Evolutionary conservation across 2,888 invertebrate species (phyloP), one percentile per base, ranked within the genome.

Genomic region (Acrobasis consociella): DNA sequence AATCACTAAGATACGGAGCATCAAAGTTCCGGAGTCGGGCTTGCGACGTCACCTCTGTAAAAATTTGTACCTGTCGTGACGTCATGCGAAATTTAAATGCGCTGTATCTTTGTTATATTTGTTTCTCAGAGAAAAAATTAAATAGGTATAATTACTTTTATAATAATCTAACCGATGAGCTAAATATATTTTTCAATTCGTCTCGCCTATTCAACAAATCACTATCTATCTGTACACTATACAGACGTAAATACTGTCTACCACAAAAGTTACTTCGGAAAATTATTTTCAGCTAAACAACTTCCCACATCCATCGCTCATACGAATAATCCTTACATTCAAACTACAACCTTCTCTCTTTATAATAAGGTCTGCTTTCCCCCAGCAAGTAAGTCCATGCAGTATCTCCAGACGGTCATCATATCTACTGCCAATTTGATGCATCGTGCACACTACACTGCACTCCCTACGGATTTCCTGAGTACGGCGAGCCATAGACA

Each of bases 381-480:
- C 15, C 11, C 11, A 59, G 11, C 31, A 17, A 5, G 5, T 0
- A 0, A 5, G 37, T 59, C 49, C 38, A 49, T 59, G n/a, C 5
- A 49, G 38, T 38, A 13, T 51, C 55, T 53, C 31, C 49, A 55
- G 61, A 53, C 52, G 55, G 38, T 56, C 55, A 42, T 62, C 62
- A 38, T 55, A 62, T 61, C 63, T 62, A 39, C 67, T 71, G 72
- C 71, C 80, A 78, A 76, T 77, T 73, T 69, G 72, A 74, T 72
- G 73, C 76, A 75, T 71, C 68, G 65, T 68, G 69, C 71, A 70
- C 74, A 72, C 65, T 68, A 69, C 67, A 69, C 65, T 67, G 72
- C 62, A 71, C 74, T 69, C 81, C 77, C 78, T 72, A 67, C 78
- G 81, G 81, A 80, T 72, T 69, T 79, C 75, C 77, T 74, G 72